Conservation (phyloP, 64 coral and sea anemone species). For the Hydrozoanthus tunicans region DNA sequence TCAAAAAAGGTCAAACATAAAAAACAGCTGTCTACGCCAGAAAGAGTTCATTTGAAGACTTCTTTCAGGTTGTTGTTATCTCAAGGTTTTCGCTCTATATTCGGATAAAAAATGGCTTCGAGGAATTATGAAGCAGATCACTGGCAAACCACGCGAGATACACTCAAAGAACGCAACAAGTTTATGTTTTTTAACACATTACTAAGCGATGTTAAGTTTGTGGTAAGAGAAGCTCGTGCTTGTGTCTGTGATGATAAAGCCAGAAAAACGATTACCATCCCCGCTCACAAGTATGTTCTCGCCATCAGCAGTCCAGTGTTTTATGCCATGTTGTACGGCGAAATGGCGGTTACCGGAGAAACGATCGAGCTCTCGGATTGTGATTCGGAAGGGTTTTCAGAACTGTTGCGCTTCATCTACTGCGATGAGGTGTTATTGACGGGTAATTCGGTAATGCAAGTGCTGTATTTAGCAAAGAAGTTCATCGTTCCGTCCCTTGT, state of each 20-base stretch:
- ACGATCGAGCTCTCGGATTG: constrained; percentile 40
- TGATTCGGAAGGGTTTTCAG: constrained; percentile 26
- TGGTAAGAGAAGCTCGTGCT: background rate
- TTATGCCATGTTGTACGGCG: constrained; percentile 52
- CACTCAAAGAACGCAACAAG: constrained; percentile 39
- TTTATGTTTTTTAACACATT: constrained; percentile 28
- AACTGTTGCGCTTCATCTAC: constrained; percentile 40
- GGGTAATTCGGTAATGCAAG: constrained; percentile 47
- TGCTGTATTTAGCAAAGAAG: constrained; percentile 42
- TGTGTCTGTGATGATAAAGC: background rate
- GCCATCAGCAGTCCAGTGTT: constrained; percentile 56
- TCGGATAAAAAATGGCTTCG: constrained; percentile 9
- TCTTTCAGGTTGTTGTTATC: background rate
- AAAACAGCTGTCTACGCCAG: background rate
- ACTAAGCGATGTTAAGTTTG: constrained; percentile 50
- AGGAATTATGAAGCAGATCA: background rate
- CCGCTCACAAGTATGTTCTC: constrained; percentile 47
- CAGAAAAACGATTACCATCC: constrained; percentile 24
- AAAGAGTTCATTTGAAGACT: background rate
- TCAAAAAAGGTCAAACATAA: background rate
- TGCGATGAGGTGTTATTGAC: constrained; percentile 27
- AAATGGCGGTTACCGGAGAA: constrained; percentile 23
- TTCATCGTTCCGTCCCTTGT: constrained; percentile 56
- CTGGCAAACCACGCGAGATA: constrained; percentile 30
- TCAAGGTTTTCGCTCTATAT: background rate